These are phyloP conservation scores for Poeciliopsis paucimaculata DNA, from an alignment of 2,797 vertebrate genomes.

Conservation along the genomic window DNA sequence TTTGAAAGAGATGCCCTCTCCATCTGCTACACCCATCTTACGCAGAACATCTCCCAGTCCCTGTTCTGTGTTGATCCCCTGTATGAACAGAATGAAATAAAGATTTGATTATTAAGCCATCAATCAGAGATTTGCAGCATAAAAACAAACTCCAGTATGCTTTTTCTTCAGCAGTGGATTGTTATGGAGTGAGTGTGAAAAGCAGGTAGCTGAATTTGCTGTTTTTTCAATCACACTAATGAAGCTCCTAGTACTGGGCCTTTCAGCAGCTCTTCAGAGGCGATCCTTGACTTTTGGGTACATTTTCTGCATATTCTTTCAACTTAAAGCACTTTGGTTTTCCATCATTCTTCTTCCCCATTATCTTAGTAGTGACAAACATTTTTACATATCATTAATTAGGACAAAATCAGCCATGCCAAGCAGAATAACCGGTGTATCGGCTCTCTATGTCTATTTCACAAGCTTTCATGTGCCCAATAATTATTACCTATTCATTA, in stretches of 20 bases:
- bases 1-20: constrained; percentile 81
- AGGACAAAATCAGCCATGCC: background rate
- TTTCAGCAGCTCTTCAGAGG: background rate
- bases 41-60: constrained; percentile 70
- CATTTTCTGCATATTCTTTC: background rate
- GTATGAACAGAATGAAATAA: constrained; percentile 13
- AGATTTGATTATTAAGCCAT: background rate
- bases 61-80: constrained; percentile 67
- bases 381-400: background rate
- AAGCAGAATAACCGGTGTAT: background rate
- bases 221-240: background rate
- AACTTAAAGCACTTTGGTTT: background rate
- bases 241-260: background rate
- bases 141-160: background rate
- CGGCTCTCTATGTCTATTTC: background rate
- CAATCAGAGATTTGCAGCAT: background rate
- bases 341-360: background rate
- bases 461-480: background rate
- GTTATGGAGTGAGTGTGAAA: background rate
- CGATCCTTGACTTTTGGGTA: background rate
- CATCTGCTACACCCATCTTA: constrained; percentile 79
- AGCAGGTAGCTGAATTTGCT: background rate
- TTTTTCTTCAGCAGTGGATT: background rate
- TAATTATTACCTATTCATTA: background rate
- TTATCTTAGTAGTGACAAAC: background rate